These are phyloP conservation scores for Ciconia stormi DNA, from an alignment of 2,113 vertebrate species.

Conservation along the genomic window DNA sequence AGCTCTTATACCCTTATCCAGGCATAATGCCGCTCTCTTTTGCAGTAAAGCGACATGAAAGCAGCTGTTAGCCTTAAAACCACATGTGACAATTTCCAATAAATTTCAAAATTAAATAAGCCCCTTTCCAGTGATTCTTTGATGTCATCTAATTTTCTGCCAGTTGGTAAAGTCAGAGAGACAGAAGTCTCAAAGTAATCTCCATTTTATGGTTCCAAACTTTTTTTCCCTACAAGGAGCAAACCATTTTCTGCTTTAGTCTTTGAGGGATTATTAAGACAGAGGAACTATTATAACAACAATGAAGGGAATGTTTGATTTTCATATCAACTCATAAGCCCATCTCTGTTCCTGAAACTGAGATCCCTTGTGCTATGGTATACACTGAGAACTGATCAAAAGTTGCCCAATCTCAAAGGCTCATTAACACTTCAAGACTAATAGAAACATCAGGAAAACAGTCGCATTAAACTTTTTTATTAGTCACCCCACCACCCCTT, in stretches of 20 bases:
- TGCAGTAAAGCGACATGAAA: not conserved
- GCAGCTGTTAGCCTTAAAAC: not conserved
- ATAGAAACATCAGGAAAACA: not conserved
- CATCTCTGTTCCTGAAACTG: not conserved
- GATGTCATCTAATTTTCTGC: constrained; percentile 2
- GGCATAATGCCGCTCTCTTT: not conserved
- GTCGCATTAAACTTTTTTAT: not conserved
- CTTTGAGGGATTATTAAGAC: constrained; percentile 14
- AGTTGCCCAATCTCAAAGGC: not conserved
- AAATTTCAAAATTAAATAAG: not conserved
- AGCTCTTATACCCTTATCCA: not conserved
- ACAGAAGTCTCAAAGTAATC: constrained; percentile 23
- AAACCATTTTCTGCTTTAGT: not conserved
- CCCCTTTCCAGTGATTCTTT: constrained; percentile 8
- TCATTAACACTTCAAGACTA: not conserved
- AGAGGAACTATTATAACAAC: constrained; percentile 6
- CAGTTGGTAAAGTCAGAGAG: not conserved
- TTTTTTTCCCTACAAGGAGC: not conserved
- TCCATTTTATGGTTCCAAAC: constrained; percentile 9
- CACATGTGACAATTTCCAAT: not conserved
- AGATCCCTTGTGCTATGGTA: not conserved
- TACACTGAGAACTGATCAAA: not conserved
- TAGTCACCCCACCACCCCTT: not conserved
- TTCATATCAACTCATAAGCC: not conserved
- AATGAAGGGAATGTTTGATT: constrained; percentile 1